Evolutionary conservation across 92 coral and sea anemone genomes (phyloP), one percentile per base, ranked within the genome.

Genomic region (Palythoa caribaeorum): DNA sequence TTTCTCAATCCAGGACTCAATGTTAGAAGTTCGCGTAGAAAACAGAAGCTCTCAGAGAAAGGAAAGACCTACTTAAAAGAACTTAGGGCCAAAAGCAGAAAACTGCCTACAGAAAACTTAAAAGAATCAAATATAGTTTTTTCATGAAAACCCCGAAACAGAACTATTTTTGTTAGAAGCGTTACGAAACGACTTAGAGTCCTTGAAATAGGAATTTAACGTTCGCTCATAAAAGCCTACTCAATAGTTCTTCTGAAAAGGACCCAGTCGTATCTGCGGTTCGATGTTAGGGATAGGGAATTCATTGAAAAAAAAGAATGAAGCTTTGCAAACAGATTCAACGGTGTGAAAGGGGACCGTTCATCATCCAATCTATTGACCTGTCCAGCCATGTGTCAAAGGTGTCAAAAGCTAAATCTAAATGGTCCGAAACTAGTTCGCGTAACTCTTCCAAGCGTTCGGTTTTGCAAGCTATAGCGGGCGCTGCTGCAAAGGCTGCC

Each of bases 271-370:
- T 83, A 83, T 19, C 87, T 35, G 28, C 69, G 78, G 78, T 83
- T 6, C 40, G 87, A 83, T 40, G 20, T 38, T 37, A 68, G 87
- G 10, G 87, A 83, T 83, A 28, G 87, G 9, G 77, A 66, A 60
- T 83, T 83, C 50, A 68, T 48, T n/a, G 62, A 83, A 21, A 20
- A 21, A 20, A n/a, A 51, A 83, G 87, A 8, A 83, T 68, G 87
- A 48, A 28, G 7, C 35, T 83, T 1, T 83, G 87, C 14, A 44
- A 68, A 36, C 17, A 11, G 5, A 4, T 38, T 0, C 87, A 83
- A 7, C 15, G 11, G 12, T 35, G 5, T 12, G 77, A 83, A 83
- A 83, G 60, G 12, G 6, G n/a, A 28, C 5, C 48, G 2, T 36
- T 13, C 1, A 53, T 37, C 35, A 1, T 2, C 51, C 8, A 57